Evolutionary conservation across 2,888 invertebrate genomes (phyloP).

Genomic region (Cremastinae sp.): DNA sequence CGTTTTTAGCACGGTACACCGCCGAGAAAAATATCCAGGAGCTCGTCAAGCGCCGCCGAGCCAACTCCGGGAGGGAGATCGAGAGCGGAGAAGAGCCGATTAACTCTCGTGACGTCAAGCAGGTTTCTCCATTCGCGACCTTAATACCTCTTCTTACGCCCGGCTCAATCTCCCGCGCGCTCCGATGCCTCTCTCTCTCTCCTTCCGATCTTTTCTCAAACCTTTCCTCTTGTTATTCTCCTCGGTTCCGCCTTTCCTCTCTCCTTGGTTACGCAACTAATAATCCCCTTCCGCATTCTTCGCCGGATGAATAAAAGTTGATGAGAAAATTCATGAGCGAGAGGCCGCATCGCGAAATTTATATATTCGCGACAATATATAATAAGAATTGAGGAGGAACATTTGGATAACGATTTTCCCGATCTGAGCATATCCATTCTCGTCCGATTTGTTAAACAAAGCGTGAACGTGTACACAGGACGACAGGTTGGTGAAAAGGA

Average conservation of each 20-base stretch:
- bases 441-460: conserved; percentile 24
- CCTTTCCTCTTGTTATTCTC: conserved; percentile 13
- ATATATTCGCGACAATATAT: neutral
- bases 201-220: conserved; percentile 7
- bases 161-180: conserved; percentile 4
- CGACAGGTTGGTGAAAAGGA: conserved; percentile 34
- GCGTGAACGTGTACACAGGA: conserved; percentile 55
- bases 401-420: conserved; percentile 18
- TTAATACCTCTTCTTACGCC: conserved; percentile 33
- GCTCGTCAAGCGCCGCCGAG: conserved; percentile 10
- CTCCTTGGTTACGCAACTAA: neutral
- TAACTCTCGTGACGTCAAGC: conserved; percentile 50
- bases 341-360: neutral
- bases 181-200: neutral
- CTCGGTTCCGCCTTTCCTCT: neutral
- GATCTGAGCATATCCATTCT: conserved; percentile 17
- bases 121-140: conserved; percentile 50
- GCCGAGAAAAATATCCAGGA: conserved; percentile 30
- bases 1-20: no score
- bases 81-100: conserved; percentile 60
- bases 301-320: conserved; percentile 20
- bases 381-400: neutral
- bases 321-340: neutral
- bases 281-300: conserved; percentile 7
- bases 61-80: conserved; percentile 21